These are phyloP conservation scores for Pterocles gutturalis DNA, from an alignment of 2,113 vertebrate genomes.

Conservation along the genomic window DNA sequence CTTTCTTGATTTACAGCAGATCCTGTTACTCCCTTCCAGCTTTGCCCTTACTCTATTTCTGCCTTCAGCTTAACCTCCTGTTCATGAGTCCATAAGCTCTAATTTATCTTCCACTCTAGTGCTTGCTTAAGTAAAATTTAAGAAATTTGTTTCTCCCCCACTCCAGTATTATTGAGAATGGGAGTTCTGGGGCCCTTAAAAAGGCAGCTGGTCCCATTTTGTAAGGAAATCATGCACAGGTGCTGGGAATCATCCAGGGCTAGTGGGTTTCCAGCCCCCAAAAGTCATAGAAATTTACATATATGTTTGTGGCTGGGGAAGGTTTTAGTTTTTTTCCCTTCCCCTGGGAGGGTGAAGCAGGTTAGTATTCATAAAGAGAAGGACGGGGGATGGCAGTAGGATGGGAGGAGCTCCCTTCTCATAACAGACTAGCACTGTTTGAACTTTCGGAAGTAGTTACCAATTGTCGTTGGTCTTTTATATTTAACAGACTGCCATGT, in stretches of 20 bases:
- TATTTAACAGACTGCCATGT: not conserved
- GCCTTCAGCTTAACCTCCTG: slow-evolving; percentile 6
- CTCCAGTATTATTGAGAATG: not conserved
- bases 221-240: not conserved
- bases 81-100: not conserved
- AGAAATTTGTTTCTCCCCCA: not conserved
- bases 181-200: slow-evolving; percentile 1
- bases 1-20: slow-evolving; percentile 33
- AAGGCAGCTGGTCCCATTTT: slow-evolving; percentile 38
- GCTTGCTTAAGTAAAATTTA: not conserved
- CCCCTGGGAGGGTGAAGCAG: not conserved
- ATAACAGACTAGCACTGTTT: not conserved
- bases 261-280: not conserved
- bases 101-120: slow-evolving; percentile 13
- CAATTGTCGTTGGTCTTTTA: not conserved
- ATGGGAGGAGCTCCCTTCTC: not conserved
- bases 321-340: not conserved
- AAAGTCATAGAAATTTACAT: not conserved
- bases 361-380: not conserved
- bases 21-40: not conserved
- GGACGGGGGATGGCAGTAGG: not conserved
- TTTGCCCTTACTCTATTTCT: not conserved
- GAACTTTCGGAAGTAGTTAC: not conserved
- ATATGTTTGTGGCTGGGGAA: not conserved
- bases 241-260: not conserved